Conservation (phyloP, 2,113 vertebrate genomes). For the Cyprinodon brontotheroides region DNA sequence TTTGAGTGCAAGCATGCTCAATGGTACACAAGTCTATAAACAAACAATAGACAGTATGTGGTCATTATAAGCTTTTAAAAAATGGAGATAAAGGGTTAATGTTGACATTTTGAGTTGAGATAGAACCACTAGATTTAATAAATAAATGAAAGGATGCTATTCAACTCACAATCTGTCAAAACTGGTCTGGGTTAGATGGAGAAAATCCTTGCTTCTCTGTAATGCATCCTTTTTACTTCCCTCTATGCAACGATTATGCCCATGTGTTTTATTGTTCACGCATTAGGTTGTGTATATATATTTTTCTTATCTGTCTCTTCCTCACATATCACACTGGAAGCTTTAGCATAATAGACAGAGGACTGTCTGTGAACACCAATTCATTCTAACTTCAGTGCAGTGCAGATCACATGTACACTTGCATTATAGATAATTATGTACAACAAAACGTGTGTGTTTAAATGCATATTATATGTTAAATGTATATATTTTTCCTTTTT, state of each 20-base stretch:
- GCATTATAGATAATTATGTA: not conserved
- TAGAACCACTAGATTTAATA: not conserved
- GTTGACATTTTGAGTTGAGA: not conserved
- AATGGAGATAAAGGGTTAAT: not conserved
- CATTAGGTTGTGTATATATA: not conserved
- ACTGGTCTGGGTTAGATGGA: not conserved
- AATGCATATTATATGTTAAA: too few species aligned
- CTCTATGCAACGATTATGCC: not conserved
- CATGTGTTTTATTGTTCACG: not conserved
- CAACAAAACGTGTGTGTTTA: not conserved
- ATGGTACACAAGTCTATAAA: too few species aligned
- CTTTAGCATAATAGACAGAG: not conserved
- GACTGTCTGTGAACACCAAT: not conserved
- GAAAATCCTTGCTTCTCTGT: not conserved
- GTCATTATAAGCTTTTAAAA: not conserved
- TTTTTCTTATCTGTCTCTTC: not conserved
- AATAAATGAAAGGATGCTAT: not conserved
- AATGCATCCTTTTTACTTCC: not conserved
- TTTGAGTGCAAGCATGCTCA: not conserved
- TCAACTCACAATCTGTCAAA: not conserved
- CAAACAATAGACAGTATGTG: too few species aligned
- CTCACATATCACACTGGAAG: not conserved
- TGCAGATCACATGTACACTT: not conserved
- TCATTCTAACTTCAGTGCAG: not conserved
- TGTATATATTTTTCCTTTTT: not conserved